Percentiles rank a stretch among this genome's conserved stretches.
Conservation (phyloP, 2,888 invertebrate genomes). For the Napeogenes inachia region DNA sequence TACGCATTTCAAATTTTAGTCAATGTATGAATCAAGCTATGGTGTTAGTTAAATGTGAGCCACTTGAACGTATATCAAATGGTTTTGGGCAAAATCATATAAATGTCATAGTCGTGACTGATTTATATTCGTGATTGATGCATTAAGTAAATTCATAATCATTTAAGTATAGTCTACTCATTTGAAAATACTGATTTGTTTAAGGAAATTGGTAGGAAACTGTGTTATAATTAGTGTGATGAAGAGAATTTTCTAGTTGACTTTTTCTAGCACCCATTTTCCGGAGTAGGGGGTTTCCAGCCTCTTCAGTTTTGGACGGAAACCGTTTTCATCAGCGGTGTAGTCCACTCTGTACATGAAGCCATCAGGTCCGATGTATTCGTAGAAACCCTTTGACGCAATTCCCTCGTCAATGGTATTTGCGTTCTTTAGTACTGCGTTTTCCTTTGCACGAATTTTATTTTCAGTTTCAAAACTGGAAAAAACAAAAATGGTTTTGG, state of each 20-base stretch:
- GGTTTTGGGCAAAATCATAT: slow-evolving; percentile 33
- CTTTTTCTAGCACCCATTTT: slow-evolving; percentile 69
- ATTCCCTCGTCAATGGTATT: slow-evolving; percentile 72
- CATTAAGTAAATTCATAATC: slow-evolving; percentile 26
- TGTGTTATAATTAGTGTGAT: slow-evolving; percentile 32
- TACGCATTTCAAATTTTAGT: neutral
- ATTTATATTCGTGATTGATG: slow-evolving; percentile 42
- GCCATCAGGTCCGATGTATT: slow-evolving; percentile 74
- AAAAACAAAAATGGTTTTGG: slow-evolving; percentile 28
- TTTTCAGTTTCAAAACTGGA: slow-evolving; percentile 74
- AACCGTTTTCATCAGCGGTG: slow-evolving; percentile 74
- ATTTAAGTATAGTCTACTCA: slow-evolving; percentile 45
- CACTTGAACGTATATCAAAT: slow-evolving; percentile 25
- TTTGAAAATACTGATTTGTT: slow-evolving; percentile 65
- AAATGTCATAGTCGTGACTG: slow-evolving; percentile 62
- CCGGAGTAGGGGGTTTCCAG: slow-evolving; percentile 71
- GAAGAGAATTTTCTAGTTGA: slow-evolving; percentile 46
- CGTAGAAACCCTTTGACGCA: slow-evolving; percentile 71
- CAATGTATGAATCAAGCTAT: neutral
- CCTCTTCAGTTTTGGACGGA: slow-evolving; percentile 67
- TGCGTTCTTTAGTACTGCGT: slow-evolving; percentile 69
- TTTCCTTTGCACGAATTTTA: slow-evolving; percentile 74
- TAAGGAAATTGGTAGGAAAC: slow-evolving; percentile 40
- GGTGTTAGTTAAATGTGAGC: too few relatives aligned
- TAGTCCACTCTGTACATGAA: slow-evolving; percentile 74